phyloP scores from a whole-genome alignment of 1,140 invertebrate genomes.

The Pseudomyrmex gracilis region DNA sequence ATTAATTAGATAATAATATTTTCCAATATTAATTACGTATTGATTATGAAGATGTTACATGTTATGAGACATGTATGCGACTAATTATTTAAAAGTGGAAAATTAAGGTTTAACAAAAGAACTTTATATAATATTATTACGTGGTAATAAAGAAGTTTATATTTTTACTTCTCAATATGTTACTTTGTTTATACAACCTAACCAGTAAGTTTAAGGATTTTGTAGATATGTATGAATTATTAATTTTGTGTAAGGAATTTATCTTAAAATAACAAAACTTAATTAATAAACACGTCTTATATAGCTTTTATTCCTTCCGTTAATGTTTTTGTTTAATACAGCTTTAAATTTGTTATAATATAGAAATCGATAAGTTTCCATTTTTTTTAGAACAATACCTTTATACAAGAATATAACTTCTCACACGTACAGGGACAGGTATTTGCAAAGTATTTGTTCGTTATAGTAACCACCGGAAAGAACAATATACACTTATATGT shows the following conservation, averaged over 20 bases:
- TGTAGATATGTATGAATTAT: no score
- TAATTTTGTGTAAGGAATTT: no score
- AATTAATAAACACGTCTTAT: neutral
- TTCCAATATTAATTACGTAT: no score
- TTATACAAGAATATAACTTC: constrained; percentile 71
- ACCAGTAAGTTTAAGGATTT: constrained; percentile 7
- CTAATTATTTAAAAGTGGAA: neutral
- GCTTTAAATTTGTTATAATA: constrained; percentile 34
- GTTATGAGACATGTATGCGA: neutral
- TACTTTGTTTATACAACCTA: neutral
- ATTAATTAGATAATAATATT: no score
- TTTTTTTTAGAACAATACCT: constrained; percentile 31
- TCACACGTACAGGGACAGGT: constrained; percentile 66
- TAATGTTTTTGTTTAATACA: constrained; percentile 53
- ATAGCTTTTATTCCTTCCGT: constrained; percentile 60
- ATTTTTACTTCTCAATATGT: neutral
- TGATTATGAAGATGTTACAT: neutral
- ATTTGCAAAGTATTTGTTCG: constrained; percentile 36
- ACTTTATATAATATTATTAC: constrained; percentile 41
- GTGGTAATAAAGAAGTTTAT: constrained; percentile 32
- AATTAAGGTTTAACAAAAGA: neutral
- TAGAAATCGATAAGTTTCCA: constrained; percentile 46
- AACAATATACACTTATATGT: constrained; percentile 51
- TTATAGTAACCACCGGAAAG: constrained; percentile 52
- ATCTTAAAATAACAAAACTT: neutral